Conservation (phyloP, 2,888 invertebrate species). For the Scaptomyza polygonia region DNA sequence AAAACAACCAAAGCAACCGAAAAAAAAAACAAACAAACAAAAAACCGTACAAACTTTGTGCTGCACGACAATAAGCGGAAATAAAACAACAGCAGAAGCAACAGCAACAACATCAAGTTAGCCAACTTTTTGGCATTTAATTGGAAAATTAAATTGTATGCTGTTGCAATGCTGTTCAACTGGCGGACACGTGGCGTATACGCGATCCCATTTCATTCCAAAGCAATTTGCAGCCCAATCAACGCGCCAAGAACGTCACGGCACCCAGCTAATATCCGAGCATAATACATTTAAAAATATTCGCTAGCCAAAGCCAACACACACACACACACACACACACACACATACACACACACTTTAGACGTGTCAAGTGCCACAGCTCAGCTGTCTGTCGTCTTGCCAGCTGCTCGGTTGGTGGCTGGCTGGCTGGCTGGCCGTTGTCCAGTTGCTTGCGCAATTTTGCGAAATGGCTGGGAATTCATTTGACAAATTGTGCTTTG, state of each 20-base stretch:
- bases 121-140: slow-evolving; percentile 73
- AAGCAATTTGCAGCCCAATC: slow-evolving; percentile 60
- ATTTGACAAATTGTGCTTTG: slow-evolving; percentile 76
- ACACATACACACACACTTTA: slow-evolving; percentile 27
- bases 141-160: slow-evolving; percentile 83
- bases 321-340: slow-evolving; percentile 5
- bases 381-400: slow-evolving; percentile 31
- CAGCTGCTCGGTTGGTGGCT: background rate
- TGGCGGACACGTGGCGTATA: slow-evolving; percentile 28
- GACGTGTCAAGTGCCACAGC: slow-evolving; percentile 65
- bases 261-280: slow-evolving; percentile 62
- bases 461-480: slow-evolving; percentile 75
- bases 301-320: slow-evolving; percentile 27
- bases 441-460: slow-evolving; percentile 66
- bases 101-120: slow-evolving; percentile 4
- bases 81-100: background rate
- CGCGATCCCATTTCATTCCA: slow-evolving; percentile 40
- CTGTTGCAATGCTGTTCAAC: slow-evolving; percentile 46
- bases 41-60: background rate
- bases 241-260: slow-evolving; percentile 43
- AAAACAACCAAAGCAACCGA: too few relatives aligned
- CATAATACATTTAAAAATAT: slow-evolving; percentile 64
- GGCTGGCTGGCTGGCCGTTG: slow-evolving; percentile 2
- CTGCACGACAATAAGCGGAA: background rate
- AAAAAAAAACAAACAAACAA: too few relatives aligned